A percentile compares a stretch with the other conserved stretches of the same genome.
These are phyloP conservation scores for Agrotis segetum DNA, from an alignment of 2,888 invertebrate genomes.

Conservation along the genomic window DNA sequence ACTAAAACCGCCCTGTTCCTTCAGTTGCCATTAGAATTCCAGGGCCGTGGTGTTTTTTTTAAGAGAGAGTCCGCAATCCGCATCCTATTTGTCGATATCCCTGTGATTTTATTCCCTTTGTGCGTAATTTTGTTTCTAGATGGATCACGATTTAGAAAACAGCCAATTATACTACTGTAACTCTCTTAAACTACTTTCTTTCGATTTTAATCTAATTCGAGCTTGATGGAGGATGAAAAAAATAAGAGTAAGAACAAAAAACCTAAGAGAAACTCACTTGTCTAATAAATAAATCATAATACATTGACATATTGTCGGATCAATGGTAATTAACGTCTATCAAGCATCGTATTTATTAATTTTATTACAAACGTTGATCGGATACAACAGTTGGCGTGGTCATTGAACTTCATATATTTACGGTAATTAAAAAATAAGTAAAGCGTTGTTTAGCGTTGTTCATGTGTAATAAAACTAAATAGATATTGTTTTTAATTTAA, in stretches of 20 bases:
- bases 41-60: no score
- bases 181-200: not conserved
- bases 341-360: constrained; percentile 17
- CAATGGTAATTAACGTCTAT: constrained; percentile 18
- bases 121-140: not conserved
- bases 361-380: constrained; percentile 12
- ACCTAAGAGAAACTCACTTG: not conserved
- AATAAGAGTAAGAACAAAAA: not conserved
- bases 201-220: not conserved
- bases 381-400: constrained; percentile 4
- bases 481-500: not conserved
- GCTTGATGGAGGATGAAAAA: not conserved
- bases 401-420: constrained; percentile 18
- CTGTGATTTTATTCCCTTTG: no score
- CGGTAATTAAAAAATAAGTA: not conserved
- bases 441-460: constrained; percentile 8
- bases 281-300: constrained; percentile 20
- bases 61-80: no score
- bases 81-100: no score
- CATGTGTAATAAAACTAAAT: not conserved
- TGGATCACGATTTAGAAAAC: not conserved
- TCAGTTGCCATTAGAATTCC: no score
- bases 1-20: no score
- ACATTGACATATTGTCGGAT: constrained; percentile 20
- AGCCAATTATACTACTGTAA: not conserved